A percentile compares a stretch with the other conserved stretches of the same genome.
phyloP scores from a whole-genome alignment of 2,888 invertebrate species.

The Platycheirus rosarum region DNA sequence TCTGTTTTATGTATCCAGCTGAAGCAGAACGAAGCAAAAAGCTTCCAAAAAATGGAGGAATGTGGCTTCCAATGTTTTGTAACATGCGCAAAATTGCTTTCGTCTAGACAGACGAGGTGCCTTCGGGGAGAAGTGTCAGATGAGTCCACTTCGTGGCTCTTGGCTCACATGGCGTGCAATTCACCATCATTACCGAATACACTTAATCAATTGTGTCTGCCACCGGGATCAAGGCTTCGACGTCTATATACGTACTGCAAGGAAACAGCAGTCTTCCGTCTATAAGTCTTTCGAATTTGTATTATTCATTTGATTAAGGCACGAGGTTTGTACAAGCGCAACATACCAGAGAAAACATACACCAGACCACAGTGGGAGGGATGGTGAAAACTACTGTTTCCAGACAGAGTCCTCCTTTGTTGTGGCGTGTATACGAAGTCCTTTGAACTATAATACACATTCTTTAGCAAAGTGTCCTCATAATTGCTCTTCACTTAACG shows the following conservation, averaged over 20 bases:
- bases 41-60: neutral
- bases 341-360: neutral
- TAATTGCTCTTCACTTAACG: conserved; percentile 47
- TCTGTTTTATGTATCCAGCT: neutral
- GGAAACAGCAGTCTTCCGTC: conserved; percentile 18
- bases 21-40: neutral
- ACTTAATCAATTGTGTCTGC: conserved; percentile 54
- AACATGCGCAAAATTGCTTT: conserved; percentile 37
- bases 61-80: conserved; percentile 4
- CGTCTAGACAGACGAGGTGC: conserved; percentile 34
- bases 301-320: conserved; percentile 53
- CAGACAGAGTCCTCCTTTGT: conserved; percentile 21
- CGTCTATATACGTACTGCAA: neutral
- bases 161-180: conserved; percentile 33
- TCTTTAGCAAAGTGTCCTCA: conserved; percentile 38
- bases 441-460: conserved; percentile 6
- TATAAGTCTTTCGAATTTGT: conserved; percentile 45
- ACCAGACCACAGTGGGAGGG: no score
- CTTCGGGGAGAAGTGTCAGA: neutral
- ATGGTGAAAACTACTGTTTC: no score
- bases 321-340: conserved; percentile 17
- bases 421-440: conserved; percentile 8
- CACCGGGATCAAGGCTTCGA: conserved; percentile 12
- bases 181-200: conserved; percentile 31
- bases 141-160: conserved; percentile 32